phyloP scores from a whole-genome alignment of 2,888 invertebrate species.

The Vesta saturnalis region DNA sequence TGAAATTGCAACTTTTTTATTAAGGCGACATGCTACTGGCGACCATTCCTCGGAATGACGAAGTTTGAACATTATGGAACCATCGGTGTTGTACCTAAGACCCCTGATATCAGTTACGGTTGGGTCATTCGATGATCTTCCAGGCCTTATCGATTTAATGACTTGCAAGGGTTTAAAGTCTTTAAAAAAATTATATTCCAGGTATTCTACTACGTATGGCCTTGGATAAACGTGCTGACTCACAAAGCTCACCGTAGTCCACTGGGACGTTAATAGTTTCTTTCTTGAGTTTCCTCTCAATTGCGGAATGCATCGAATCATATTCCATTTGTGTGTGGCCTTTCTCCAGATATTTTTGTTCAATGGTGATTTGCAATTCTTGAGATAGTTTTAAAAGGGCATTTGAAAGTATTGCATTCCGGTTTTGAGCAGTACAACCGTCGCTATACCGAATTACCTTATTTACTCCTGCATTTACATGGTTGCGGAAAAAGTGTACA shows the following conservation, averaged over 20 bases:
- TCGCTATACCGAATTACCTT: too few species aligned
- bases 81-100: conserved; percentile 7
- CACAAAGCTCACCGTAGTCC: conserved; percentile 7
- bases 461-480: too few species aligned
- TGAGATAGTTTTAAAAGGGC: conserved; percentile 6
- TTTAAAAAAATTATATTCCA: conserved; percentile 11
- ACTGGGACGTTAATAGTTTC: conserved; percentile 8
- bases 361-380: not conserved
- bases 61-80: conserved; percentile 3
- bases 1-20: not conserved
- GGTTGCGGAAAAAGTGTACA: too few species aligned
- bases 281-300: conserved; percentile 4
- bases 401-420: conserved; percentile 14
- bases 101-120: conserved; percentile 10
- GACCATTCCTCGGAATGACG: not conserved
- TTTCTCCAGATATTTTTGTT: conserved; percentile 13
- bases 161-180: conserved; percentile 5
- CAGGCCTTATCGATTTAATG: conserved; percentile 3
- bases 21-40: not conserved
- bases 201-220: conserved; percentile 6
- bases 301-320: not conserved
- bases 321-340: conserved; percentile 13
- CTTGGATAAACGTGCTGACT: conserved; percentile 11
- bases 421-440: too few species aligned
- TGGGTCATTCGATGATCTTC: conserved; percentile 2